Conservation (phyloP, 1,140 invertebrate genomes). For the Phenacoccus solenopsis region DNA sequence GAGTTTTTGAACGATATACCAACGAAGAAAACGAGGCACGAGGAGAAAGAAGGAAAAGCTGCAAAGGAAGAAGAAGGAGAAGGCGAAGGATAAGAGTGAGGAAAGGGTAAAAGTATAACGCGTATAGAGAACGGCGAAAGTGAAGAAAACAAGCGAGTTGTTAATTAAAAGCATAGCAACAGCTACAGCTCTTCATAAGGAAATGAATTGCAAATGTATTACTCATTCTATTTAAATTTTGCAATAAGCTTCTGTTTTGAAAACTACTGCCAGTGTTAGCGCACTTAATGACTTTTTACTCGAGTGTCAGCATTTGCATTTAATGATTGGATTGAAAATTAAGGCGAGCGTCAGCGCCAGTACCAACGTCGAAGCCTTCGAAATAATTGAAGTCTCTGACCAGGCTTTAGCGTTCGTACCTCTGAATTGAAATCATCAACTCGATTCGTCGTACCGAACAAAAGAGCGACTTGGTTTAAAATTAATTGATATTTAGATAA, state of each 20-base stretch:
- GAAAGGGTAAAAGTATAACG: too few species aligned
- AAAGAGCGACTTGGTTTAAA: too few species aligned
- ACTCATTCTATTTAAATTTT: conserved; percentile 6
- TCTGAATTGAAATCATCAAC: background rate
- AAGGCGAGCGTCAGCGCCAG: background rate
- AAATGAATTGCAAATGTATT: conserved; percentile 14
- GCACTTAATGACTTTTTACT: conserved; percentile 13
- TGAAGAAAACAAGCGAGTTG: conserved; percentile 6
- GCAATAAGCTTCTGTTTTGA: conserved; percentile 15
- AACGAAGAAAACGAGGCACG: too few species aligned
- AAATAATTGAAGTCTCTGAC: background rate
- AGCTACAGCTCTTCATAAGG: background rate
- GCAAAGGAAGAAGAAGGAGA: too few species aligned
- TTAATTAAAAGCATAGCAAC: conserved; percentile 11
- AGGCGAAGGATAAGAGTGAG: too few species aligned
- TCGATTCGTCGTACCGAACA: background rate
- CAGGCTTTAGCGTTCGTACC: background rate
- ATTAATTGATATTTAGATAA: too few species aligned
- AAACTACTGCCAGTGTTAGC: background rate
- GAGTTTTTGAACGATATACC: too few species aligned
- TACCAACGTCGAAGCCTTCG: background rate
- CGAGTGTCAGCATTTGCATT: conserved; percentile 16
- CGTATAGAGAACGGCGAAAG: background rate
- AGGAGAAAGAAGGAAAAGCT: too few species aligned
- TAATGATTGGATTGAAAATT: conserved; percentile 9